Evolutionary conservation across 2,888 invertebrate species (phyloP), one percentile per base, ranked within the genome.

Genomic region (Chirona hameri): DNA sequence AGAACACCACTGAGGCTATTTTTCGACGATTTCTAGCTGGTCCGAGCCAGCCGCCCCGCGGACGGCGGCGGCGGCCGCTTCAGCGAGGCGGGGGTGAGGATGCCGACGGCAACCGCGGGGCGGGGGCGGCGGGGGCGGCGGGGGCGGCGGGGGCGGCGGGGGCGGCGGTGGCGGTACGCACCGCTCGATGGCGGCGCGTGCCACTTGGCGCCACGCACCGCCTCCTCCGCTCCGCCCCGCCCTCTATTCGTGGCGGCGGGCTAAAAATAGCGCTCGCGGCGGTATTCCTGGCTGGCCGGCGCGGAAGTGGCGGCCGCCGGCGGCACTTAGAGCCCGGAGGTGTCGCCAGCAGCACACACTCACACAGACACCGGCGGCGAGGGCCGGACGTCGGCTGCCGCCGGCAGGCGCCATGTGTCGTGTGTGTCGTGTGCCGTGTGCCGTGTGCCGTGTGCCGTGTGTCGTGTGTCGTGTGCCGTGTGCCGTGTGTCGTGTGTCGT

Each of bases 121-220:
- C n/a, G 65, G 65, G 2, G 65, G 65, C 65, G 65, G 65, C 65
- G 12, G n/a, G 14, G 10, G 52, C 52, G 7, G 52, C 52, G 10
- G 52, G 52, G 3, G 14, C 57, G 57, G 57, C 57, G 21, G n/a
- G 24, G 60, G 21, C n/a, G 24, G n/a, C 60, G 5, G 21, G 60
- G 60, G n/a, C n/a, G 65, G 65, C 10, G 65, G 65, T 27, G 65
- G 65, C 65, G 12, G n/a, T 4, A 21, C 24, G 14, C 24, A 60
- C 60, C 65, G 65, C 65, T 65, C 65, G 65, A 65, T 65, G 27
- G 10, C 65, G n/a, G n/a, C n/a, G n/a, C 65, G n/a, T n/a, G 65
- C 65, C 65, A 65, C 24, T 65, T 27, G 27, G n/a, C 65, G n/a
- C 65, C 65, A 65, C 65, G 65, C 65, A 65, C 65, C n/a, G 4